phyloP scores from a whole-genome alignment of 1,140 invertebrate species.

The Charaxes varanes region DNA sequence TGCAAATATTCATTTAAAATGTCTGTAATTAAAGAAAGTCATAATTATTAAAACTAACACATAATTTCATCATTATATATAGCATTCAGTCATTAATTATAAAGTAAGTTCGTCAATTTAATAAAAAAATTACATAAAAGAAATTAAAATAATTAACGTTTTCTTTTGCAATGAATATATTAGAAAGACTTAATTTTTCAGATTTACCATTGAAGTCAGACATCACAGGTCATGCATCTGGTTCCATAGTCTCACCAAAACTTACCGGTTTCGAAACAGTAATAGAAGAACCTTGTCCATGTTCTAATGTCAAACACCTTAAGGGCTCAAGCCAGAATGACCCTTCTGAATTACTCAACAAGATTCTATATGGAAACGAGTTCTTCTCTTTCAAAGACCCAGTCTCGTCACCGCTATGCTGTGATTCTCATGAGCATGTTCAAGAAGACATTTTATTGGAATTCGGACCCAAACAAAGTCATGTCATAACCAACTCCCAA shows the following conservation, averaged over 20 bases:
- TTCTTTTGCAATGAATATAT: no score
- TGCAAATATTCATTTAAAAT: no score
- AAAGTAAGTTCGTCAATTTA: no score
- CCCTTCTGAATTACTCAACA: slow-evolving; percentile 41
- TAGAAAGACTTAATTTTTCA: no score
- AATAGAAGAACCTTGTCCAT: slow-evolving; percentile 39
- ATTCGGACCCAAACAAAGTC: slow-evolving; percentile 33
- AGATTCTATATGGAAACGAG: slow-evolving; percentile 39
- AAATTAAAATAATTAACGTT: no score
- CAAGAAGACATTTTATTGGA: slow-evolving; percentile 48
- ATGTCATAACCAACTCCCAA: slow-evolving; percentile 11
- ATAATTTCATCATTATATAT: no score
- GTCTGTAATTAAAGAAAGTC: no score
- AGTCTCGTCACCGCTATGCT: slow-evolving; percentile 37
- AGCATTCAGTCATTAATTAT: no score
- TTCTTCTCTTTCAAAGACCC: slow-evolving; percentile 42
- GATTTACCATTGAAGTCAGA: slow-evolving; percentile 11
- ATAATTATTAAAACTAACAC: no score
- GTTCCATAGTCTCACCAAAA: slow-evolving; percentile 12
- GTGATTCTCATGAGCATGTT: slow-evolving; percentile 45
- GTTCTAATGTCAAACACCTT: slow-evolving; percentile 27
- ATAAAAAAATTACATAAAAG: no score
- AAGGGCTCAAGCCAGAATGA: slow-evolving; percentile 26
- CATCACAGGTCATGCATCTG: background rate
- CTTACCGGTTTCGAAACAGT: slow-evolving; percentile 17